phyloP scores from a whole-genome alignment of 2,113 vertebrate species.

The Oryzias javanicus region DNA sequence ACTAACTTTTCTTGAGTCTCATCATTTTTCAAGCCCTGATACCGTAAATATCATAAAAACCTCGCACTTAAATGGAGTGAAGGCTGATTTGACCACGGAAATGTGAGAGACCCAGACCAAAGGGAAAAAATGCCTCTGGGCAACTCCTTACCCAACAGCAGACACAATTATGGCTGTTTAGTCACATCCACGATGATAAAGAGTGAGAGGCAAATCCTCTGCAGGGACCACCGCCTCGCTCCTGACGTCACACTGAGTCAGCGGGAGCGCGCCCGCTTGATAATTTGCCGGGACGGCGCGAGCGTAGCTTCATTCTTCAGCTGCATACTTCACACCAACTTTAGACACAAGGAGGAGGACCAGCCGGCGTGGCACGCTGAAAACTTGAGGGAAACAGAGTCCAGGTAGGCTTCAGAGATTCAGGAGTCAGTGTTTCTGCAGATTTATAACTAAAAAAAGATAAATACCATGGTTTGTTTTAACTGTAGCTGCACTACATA shows the following conservation, averaged over 20 bases:
- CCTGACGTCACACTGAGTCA: slow-evolving; percentile 66
- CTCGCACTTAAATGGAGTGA: no score
- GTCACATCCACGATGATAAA: neutral
- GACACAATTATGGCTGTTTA: neutral
- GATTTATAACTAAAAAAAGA: no score
- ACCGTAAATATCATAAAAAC: no score
- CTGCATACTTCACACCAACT: slow-evolving; percentile 1
- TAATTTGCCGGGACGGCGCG: slow-evolving; percentile 17
- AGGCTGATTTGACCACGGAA: no score
- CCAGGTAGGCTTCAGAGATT: slow-evolving; percentile 39
- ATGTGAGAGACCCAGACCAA: no score
- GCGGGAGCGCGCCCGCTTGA: slow-evolving; percentile 27
- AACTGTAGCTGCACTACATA: no score
- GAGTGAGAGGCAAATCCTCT: neutral
- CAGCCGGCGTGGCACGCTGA: slow-evolving; percentile 23
- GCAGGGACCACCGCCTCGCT: slow-evolving; percentile 44
- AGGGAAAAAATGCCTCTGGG: no score
- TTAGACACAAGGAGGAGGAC: slow-evolving; percentile 5
- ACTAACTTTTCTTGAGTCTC: no score
- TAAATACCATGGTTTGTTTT: no score
- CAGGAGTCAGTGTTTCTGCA: no score
- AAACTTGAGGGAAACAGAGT: slow-evolving; percentile 11
- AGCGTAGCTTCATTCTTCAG: slow-evolving; percentile 25
- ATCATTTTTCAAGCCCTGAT: no score
- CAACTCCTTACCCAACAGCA: neutral